A percentile compares a stretch with the other conserved stretches of the same genome.
These are phyloP conservation scores for Spinibarbus caldwelli DNA, from an alignment of 2,797 vertebrate species.

Conservation along the genomic window DNA sequence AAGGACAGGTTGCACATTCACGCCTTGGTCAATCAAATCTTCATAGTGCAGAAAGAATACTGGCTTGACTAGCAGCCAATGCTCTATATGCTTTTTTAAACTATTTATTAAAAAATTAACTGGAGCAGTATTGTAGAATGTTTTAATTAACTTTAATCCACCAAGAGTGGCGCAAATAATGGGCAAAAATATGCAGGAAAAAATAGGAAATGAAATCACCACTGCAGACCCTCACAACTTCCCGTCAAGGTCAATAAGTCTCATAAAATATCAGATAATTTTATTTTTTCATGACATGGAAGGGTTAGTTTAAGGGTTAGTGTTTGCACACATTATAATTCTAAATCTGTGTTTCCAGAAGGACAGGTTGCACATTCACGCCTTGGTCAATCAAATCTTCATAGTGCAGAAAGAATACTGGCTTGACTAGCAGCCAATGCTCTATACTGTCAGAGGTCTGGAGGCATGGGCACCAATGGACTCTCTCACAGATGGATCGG, in stretches of 20 bases:
- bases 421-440: constrained; percentile 68
- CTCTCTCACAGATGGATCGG: constrained; percentile 74
- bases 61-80: constrained; percentile 68
- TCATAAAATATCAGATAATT: not conserved
- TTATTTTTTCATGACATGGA: not conserved
- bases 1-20: constrained; percentile 20
- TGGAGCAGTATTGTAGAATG: not conserved
- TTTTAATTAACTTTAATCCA: not conserved
- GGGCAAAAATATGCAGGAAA: not conserved
- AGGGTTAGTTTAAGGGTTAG: not conserved
- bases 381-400: constrained; percentile 70
- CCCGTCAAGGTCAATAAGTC: not conserved
- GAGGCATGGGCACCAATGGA: constrained; percentile 56
- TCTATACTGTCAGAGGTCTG: constrained; percentile 51
- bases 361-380: too few relatives aligned
- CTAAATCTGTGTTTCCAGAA: too few relatives aligned
- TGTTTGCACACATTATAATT: too few relatives aligned
- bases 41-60: constrained; percentile 65
- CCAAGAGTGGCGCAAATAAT: not conserved
- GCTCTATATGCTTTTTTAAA: not conserved
- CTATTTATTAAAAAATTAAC: not conserved
- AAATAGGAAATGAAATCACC: not conserved
- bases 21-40: constrained; percentile 69
- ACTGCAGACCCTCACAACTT: not conserved
- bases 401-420: constrained; percentile 64